A percentile compares a stretch with the other conserved stretches of the same genome.
phyloP scores from a whole-genome alignment of 2,797 vertebrate genomes.

The Leptodactylus fallax region DNA sequence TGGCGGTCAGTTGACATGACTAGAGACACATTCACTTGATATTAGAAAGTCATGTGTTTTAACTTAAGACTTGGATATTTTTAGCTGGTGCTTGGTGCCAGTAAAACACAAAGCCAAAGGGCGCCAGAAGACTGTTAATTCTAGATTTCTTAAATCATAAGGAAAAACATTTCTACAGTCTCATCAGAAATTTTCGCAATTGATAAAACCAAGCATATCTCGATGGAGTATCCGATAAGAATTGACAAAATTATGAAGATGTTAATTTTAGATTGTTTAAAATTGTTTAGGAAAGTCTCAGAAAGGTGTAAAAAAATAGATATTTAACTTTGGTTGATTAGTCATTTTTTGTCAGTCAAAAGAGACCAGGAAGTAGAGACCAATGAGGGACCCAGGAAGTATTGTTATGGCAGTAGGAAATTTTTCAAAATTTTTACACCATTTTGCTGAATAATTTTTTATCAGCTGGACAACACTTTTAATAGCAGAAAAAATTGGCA shows the following conservation, averaged over 20 bases:
- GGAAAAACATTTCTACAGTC: background rate
- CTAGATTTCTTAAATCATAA: background rate
- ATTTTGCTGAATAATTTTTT: no score
- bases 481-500: background rate
- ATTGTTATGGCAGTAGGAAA: no score
- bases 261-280: background rate
- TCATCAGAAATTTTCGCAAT: background rate
- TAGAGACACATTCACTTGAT: slow-evolving; percentile 37
- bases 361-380: no score
- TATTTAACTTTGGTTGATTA: no score
- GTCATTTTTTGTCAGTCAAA: no score
- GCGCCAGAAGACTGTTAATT: background rate
- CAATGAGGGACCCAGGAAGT: no score
- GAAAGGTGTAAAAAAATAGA: no score
- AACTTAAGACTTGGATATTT: slow-evolving; percentile 47
- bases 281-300: no score
- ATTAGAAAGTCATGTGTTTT: slow-evolving; percentile 45
- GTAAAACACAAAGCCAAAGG: slow-evolving; percentile 5
- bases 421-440: no score
- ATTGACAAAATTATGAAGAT: background rate
- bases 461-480: background rate
- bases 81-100: slow-evolving; percentile 40
- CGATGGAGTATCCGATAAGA: background rate
- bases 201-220: background rate
- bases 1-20: slow-evolving; percentile 30